These are phyloP conservation scores for Mythimna albipuncta DNA, from an alignment of 2,888 invertebrate genomes.

Conservation along the genomic window DNA sequence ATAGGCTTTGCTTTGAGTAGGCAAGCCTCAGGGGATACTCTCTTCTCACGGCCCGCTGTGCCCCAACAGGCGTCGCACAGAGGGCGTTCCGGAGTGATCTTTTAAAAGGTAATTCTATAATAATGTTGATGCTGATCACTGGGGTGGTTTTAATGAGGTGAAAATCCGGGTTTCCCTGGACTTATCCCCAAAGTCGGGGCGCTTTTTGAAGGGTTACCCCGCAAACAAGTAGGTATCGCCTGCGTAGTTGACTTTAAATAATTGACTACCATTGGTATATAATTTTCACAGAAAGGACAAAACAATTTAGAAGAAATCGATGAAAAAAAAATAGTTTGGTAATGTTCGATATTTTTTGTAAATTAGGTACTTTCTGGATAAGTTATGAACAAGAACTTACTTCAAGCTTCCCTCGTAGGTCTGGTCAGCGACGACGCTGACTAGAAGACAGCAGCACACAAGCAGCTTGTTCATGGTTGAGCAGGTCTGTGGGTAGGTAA, in stretches of 20 bases:
- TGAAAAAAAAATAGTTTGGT: neutral
- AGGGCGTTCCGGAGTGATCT: no score
- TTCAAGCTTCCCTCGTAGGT: neutral
- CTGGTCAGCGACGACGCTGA: slow-evolving; percentile 38
- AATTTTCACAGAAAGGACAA: neutral
- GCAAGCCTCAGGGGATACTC: no score
- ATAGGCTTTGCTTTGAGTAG: no score
- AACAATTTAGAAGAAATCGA: neutral
- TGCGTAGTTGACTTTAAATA: neutral
- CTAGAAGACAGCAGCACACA: slow-evolving; percentile 33
- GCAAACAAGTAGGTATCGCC: no score
- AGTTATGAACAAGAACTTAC: slow-evolving; percentile 8
- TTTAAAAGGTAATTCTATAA: no score
- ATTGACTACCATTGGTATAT: neutral
- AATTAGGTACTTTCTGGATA: neutral
- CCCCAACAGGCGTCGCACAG: no score
- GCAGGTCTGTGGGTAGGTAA: neutral
- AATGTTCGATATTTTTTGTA: neutral
- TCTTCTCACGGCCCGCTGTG: no score
- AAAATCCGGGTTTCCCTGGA: no score
- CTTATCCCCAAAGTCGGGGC: no score
- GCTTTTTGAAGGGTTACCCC: no score
- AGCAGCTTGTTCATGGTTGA: slow-evolving; percentile 28
- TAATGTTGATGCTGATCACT: no score
- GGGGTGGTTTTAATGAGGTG: no score